phyloP scores from a whole-genome alignment of 2,888 invertebrate genomes.

The Mesopsocus fuscifrons region DNA sequence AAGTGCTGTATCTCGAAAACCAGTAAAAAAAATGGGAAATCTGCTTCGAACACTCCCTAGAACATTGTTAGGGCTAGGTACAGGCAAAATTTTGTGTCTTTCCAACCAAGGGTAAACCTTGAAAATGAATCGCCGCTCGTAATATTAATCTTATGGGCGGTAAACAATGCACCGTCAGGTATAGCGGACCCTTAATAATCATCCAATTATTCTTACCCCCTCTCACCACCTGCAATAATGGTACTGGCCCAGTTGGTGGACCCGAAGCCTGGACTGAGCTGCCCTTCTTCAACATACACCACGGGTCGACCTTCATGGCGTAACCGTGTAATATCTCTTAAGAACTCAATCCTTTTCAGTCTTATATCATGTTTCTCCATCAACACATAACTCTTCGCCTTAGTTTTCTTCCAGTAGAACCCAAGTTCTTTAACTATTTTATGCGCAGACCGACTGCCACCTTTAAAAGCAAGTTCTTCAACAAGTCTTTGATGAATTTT shows the following conservation, averaged over 20 bases:
- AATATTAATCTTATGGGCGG: too few species aligned
- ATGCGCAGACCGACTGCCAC: constrained; percentile 6
- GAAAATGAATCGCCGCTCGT: too few species aligned
- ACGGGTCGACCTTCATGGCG: neutral
- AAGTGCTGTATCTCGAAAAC: too few species aligned
- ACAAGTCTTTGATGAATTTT: constrained; percentile 3
- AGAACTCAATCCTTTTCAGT: constrained; percentile 9
- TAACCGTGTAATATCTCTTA: constrained; percentile 1
- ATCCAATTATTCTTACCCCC: neutral
- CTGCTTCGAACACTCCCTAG: too few species aligned
- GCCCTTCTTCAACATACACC: neutral
- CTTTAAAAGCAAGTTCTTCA: constrained; percentile 6
- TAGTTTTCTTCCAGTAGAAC: constrained; percentile 6
- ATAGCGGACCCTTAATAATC: too few species aligned
- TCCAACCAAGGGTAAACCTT: too few species aligned
- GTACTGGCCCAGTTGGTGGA: neutral
- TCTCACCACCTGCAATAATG: neutral
- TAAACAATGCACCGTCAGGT: too few species aligned
- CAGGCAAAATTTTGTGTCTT: too few species aligned
- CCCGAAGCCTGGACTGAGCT: neutral
- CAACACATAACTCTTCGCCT: constrained; percentile 4
- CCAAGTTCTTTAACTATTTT: constrained; percentile 8
- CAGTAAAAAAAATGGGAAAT: too few species aligned
- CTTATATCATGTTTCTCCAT: constrained; percentile 8
- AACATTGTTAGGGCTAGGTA: too few species aligned